Conservation (phyloP, 1,140 invertebrate genomes). For the Nasonia longicornis region DNA sequence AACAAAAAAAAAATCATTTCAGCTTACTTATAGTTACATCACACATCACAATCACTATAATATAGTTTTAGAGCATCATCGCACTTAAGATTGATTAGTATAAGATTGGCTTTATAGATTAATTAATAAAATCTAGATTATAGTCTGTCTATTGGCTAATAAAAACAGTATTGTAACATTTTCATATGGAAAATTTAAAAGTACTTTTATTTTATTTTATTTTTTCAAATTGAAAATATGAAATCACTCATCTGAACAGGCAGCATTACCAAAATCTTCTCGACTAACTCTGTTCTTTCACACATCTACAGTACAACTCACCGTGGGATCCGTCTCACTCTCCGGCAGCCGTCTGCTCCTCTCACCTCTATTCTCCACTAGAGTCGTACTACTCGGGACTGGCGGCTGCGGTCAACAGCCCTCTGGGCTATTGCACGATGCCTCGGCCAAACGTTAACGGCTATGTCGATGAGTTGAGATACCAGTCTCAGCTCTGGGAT, state of each 20-base stretch:
- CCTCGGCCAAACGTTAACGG: conserved; percentile 45
- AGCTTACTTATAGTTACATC: no score
- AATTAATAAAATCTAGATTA: not conserved
- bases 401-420: not conserved
- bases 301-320: conserved; percentile 52
- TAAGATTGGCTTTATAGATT: not conserved
- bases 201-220: no score
- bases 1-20: no score
- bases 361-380: conserved; percentile 50
- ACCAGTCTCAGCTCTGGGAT: conserved; percentile 72
- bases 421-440: not conserved
- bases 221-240: no score
- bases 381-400: conserved; percentile 58
- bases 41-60: not conserved
- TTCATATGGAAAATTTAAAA: not conserved
- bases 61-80: not conserved
- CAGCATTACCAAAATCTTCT: not conserved
- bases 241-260: not conserved
- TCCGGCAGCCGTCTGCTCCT: conserved; percentile 57
- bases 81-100: not conserved
- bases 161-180: not conserved
- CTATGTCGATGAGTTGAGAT: conserved; percentile 66
- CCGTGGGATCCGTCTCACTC: conserved; percentile 60
- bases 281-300: not conserved
- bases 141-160: not conserved